These are phyloP conservation scores for Leptonema lineaticorne DNA, from an alignment of 1,140 invertebrate species.

Conservation along the genomic window DNA sequence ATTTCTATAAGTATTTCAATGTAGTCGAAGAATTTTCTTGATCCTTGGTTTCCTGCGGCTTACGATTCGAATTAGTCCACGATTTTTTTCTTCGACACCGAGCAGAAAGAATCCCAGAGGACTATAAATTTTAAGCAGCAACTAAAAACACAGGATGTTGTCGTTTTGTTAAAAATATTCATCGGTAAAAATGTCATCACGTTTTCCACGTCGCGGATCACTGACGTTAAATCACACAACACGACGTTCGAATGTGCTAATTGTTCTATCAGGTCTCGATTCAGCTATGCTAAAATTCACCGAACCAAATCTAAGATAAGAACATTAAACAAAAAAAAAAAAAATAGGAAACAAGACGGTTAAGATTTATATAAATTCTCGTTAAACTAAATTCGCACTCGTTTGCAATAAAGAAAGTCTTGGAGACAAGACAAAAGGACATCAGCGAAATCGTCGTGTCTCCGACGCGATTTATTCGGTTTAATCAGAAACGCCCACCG, in stretches of 20 bases:
- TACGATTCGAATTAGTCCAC: neutral
- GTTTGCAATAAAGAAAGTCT: neutral
- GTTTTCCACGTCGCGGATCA: neutral
- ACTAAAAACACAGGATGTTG: slow-evolving; percentile 37
- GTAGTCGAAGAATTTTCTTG: neutral
- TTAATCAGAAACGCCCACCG: neutral
- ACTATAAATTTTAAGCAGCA: no score
- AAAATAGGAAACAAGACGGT: no score
- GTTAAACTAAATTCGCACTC: no score
- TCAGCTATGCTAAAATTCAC: no score
- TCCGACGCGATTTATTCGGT: neutral
- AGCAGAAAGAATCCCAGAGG: neutral
- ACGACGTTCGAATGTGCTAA: no score
- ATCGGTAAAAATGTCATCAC: neutral
- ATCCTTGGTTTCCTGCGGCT: neutral
- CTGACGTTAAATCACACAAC: neutral
- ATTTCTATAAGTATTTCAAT: neutral
- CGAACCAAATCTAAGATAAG: no score
- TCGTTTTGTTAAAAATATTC: slow-evolving; percentile 6
- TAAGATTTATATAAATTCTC: no score
- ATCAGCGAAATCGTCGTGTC: neutral
- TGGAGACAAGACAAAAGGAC: neutral
- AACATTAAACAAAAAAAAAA: no score
- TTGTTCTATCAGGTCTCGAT: no score
- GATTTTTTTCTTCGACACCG: neutral